phyloP scores from a whole-genome alignment of 1,140 invertebrate species.

The Parasteatoda tepidariorum region DNA sequence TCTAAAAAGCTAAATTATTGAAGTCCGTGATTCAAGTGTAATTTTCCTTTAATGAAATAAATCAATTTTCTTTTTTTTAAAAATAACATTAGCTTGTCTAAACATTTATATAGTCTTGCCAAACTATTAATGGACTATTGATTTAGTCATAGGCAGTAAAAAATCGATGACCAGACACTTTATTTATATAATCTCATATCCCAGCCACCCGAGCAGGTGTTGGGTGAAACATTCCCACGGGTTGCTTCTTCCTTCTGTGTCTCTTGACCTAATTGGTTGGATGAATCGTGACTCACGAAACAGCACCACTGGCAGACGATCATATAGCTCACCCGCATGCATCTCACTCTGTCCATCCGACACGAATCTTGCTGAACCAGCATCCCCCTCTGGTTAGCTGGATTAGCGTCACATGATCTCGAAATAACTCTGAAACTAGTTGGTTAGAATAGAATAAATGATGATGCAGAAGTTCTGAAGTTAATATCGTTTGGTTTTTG shows the following conservation, averaged over 20 bases:
- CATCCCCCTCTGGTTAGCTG: not conserved
- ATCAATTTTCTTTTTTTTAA: no score
- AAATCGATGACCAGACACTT: slow-evolving; percentile 19
- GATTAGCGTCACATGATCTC: not conserved
- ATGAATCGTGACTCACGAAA: slow-evolving; percentile 43
- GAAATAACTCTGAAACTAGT: not conserved
- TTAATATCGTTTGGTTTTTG: no score
- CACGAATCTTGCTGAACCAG: not conserved
- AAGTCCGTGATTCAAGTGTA: no score
- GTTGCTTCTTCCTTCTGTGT: slow-evolving; percentile 12
- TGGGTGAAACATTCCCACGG: slow-evolving; percentile 35
- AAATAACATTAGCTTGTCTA: no score
- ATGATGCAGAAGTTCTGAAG: no score
- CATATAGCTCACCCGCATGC: slow-evolving; percentile 17
- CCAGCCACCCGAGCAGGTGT: slow-evolving; percentile 24
- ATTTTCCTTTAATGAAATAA: no score
- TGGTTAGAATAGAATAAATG: no score
- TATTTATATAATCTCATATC: slow-evolving; percentile 13
- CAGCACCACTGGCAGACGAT: not conserved
- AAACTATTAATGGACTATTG: no score
- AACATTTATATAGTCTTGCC: no score
- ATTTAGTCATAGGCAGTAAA: no score
- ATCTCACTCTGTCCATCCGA: not conserved
- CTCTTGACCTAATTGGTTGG: slow-evolving; percentile 50
- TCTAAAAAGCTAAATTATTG: no score